Percentiles rank a stretch among this genome's conserved stretches.
Conservation (phyloP, 2,113 vertebrate species). For the Seriola quinqueradiata region DNA sequence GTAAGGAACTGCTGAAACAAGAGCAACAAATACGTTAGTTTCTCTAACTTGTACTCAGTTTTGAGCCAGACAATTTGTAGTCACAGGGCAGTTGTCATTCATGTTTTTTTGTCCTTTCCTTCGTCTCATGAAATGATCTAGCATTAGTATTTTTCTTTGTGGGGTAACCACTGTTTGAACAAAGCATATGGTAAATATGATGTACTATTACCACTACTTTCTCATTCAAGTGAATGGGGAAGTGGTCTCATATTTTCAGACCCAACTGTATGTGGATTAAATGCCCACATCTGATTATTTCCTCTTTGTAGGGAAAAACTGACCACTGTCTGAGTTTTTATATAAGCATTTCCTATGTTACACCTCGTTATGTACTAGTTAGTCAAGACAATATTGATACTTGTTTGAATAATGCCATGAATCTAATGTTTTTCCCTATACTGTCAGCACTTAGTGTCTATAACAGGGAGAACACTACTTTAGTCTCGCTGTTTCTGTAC, state of each 20-base stretch:
- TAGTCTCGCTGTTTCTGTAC: conserved; percentile 28
- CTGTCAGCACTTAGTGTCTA: conserved; percentile 24
- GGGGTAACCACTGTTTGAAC: background rate
- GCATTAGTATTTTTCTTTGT: background rate
- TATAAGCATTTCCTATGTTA: conserved; percentile 26
- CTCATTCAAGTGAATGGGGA: no score
- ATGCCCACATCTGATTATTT: background rate
- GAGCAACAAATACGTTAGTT: background rate
- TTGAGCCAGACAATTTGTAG: no score
- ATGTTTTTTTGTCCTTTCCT: background rate
- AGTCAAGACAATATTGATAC: conserved; percentile 33
- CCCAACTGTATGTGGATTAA: background rate
- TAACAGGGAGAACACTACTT: conserved; percentile 21
- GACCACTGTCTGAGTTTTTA: conserved; percentile 15
- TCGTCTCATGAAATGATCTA: background rate
- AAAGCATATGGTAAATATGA: no score
- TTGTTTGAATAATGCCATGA: conserved; percentile 44
- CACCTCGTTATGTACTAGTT: conserved; percentile 22
- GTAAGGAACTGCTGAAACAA: background rate
- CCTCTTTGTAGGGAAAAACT: conserved; percentile 20
- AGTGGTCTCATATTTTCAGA: no score
- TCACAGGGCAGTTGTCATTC: background rate
- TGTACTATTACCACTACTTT: no score
- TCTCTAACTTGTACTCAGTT: no score
- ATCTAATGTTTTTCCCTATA: conserved; percentile 20